Conservation (phyloP, 2,888 invertebrate genomes). For the Tethea ocularis region DNA sequence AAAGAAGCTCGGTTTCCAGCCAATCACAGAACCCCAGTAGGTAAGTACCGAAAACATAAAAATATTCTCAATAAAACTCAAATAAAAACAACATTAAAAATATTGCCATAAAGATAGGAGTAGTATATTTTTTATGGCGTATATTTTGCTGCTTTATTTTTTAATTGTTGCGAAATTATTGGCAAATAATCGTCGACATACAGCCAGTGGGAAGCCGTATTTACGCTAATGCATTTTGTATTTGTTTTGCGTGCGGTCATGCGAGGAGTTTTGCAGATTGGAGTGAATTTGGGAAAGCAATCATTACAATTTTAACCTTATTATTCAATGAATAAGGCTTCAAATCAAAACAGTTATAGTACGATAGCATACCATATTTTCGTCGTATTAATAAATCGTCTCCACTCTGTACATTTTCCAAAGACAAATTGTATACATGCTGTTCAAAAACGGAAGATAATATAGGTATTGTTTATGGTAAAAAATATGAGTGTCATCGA, state of each 20-base stretch:
- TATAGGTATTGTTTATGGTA: too few species aligned
- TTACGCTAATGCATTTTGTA: constrained; percentile 70
- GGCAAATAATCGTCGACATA: constrained; percentile 14
- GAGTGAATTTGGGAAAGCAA: constrained; percentile 7
- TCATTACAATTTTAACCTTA: background rate
- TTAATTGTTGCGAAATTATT: constrained; percentile 57
- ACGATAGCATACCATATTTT: background rate
- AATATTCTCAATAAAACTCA: constrained; percentile 8
- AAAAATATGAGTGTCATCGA: constrained; percentile 14
- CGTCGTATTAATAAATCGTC: background rate
- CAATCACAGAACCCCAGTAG: constrained; percentile 76
- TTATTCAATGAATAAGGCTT: background rate
- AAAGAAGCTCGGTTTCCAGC: constrained; percentile 76
- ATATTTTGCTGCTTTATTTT: constrained; percentile 80
- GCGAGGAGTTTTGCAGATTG: constrained; percentile 20
- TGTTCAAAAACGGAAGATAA: background rate
- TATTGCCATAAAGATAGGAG: constrained; percentile 22
- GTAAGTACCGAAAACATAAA: constrained; percentile 52
- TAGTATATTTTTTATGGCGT: constrained; percentile 59
- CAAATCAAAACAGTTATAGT: too few species aligned
- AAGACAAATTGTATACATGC: constrained; percentile 16
- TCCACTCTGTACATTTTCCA: constrained; percentile 9
- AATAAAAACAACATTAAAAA: constrained; percentile 13
- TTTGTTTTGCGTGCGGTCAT: constrained; percentile 72
- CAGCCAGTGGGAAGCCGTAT: constrained; percentile 24